Conservation (phyloP, 2,797 vertebrate species). For the Pteropus rufus region DNA sequence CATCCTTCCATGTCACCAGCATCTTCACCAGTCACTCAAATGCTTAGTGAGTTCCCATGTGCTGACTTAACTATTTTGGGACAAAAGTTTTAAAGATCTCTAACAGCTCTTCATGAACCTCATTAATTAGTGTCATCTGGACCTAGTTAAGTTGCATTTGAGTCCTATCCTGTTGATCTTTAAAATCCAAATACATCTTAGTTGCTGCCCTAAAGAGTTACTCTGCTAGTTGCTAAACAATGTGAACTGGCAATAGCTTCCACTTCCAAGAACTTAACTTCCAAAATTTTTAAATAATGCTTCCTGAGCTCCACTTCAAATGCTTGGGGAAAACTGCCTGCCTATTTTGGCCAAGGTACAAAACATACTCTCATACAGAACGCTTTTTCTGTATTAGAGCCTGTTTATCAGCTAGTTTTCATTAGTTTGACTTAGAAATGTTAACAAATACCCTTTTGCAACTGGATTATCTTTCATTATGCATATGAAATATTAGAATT, state of each 20-base stretch:
- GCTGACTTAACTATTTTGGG: background rate
- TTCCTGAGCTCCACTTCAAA: background rate
- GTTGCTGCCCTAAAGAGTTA: background rate
- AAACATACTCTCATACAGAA: background rate
- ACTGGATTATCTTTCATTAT: background rate
- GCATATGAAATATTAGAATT: conserved; percentile 16
- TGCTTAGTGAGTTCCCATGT: background rate
- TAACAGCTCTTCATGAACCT: background rate
- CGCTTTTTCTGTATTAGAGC: background rate
- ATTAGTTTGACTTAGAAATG: background rate
- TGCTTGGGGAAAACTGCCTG: background rate
- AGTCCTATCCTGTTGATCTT: background rate
- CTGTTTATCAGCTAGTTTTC: background rate
- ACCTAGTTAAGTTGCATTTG: background rate
- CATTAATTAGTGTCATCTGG: background rate
- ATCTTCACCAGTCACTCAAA: background rate
- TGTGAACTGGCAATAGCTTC: background rate
- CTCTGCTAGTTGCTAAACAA: background rate
- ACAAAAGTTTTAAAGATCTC: background rate
- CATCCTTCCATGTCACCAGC: background rate
- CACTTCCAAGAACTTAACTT: background rate
- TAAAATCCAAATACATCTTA: background rate
- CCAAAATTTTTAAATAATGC: background rate
- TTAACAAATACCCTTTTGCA: background rate
- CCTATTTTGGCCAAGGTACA: background rate